A percentile compares a stretch with the other conserved stretches of the same genome.
These are phyloP conservation scores for Harpagus bidentatus DNA, from an alignment of 2,113 vertebrate genomes.

Conservation along the genomic window DNA sequence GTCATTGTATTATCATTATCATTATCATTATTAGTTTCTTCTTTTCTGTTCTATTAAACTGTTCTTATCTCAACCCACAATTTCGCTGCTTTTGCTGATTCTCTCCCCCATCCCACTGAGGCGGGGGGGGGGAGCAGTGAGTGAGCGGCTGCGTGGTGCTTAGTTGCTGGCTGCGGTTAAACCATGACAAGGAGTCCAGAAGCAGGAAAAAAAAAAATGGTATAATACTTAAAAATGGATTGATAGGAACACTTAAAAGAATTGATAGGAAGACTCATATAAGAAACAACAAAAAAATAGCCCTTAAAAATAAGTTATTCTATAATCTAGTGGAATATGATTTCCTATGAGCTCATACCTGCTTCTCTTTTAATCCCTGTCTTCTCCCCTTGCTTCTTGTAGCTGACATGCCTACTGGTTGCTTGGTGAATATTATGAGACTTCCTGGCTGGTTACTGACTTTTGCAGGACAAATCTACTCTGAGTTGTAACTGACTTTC, in stretches of 20 bases:
- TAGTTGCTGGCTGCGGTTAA: too few species aligned
- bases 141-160: too few species aligned
- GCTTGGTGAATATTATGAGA: neutral
- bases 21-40: too few species aligned
- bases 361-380: neutral
- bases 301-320: neutral
- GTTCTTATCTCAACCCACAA: too few species aligned
- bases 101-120: too few species aligned
- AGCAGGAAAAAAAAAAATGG: neutral
- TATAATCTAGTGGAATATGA: neutral
- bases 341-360: neutral
- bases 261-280: neutral
- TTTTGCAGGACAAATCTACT: neutral
- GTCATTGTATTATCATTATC: too few species aligned
- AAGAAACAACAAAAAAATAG: neutral
- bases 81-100: too few species aligned
- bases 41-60: too few species aligned
- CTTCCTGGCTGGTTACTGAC: neutral
- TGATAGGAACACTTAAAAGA: neutral
- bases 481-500: neutral
- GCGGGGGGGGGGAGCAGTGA: too few species aligned
- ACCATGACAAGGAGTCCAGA: neutral
- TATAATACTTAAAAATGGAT: neutral
- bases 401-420: neutral
- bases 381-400: neutral